Conservation (phyloP, 2,113 vertebrate genomes). For the Spea multiplicata region DNA sequence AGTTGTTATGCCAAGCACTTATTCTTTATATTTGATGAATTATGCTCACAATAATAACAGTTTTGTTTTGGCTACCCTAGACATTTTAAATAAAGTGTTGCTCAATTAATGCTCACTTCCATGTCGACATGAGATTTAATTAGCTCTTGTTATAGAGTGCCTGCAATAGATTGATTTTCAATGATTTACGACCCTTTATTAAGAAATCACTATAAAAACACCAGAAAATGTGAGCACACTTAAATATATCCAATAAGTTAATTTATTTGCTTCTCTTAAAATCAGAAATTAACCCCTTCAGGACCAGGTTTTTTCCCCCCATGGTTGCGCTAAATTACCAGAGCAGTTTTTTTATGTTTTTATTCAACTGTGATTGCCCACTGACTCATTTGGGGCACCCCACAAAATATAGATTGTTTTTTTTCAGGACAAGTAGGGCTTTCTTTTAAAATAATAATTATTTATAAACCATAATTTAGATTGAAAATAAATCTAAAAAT, state of each 20-base stretch:
- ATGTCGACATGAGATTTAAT: slow-evolving; percentile 31
- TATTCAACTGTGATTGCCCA: too few relatives aligned
- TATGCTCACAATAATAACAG: slow-evolving; percentile 21
- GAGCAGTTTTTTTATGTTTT: too few relatives aligned
- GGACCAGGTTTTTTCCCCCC: too few relatives aligned
- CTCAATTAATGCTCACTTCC: slow-evolving; percentile 38
- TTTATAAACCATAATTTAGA: too few relatives aligned
- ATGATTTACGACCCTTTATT: slow-evolving; percentile 20
- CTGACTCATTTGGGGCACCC: too few relatives aligned
- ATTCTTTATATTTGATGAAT: slow-evolving; percentile 14
- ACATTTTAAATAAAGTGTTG: slow-evolving; percentile 27
- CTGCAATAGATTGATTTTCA: slow-evolving; percentile 21
- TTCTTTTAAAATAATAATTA: too few relatives aligned
- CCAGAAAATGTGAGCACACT: not conserved
- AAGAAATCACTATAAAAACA: slow-evolving; percentile 6
- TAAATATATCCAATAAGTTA: not conserved
- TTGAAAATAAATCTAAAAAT: too few relatives aligned
- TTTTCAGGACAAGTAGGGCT: too few relatives aligned
- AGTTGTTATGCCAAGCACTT: slow-evolving; percentile 4
- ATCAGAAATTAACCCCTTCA: too few relatives aligned
- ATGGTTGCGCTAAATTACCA: too few relatives aligned
- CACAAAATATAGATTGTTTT: too few relatives aligned
- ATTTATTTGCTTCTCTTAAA: not conserved
- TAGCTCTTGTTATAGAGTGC: slow-evolving; percentile 21
- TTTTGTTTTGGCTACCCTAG: slow-evolving; percentile 14